Base-by-base conservation (phyloP, 2,797 vertebrate genomes). In the Aplochiton taeniatus region DNA sequence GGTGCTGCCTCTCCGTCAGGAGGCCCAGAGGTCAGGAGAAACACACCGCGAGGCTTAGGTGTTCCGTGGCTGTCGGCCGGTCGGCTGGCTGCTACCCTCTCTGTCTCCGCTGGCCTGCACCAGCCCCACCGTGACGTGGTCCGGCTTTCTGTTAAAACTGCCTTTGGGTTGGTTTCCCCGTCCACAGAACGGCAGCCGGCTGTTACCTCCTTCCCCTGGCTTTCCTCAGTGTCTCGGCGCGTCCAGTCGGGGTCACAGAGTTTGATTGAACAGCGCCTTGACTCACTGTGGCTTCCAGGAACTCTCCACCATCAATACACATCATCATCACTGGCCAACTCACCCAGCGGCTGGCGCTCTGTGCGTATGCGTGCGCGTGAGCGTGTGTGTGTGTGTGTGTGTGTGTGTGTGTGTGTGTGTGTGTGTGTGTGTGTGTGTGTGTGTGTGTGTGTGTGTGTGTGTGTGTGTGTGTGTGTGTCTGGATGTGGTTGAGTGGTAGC, bases 251-350 rank as follows among this genome's bases (percentile, higher is more conserved):
- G 80, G 81, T 85, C 85, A 79, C 63, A 52, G 74, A 82, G 82
- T 86, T 86, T 89, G 86, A 90, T 80, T 87, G 87, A 88, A 87
- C 82, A 66, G 69, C 74, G 81, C 73, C 77, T 85, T 87, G 81
- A 88, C 83, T 88, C 81, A 76, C 71, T 83, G 65, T 83, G 83
- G 81, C 86, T 89, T 85, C 84, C 81, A 85, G 85, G 88, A 89
- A 89, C 81, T 84, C 82, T 88, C 79, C 72, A 70, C 69, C 83
- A 85, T 90, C 87, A 88, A 89, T 87, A 83, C 81, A 79, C 81
- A 89, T 75, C 73, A 75, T 47, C 68, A 20, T 88, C 86, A 88
- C 64, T 77, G 41, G 74, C 81, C 68, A 77, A 66, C 65, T 65
- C 58, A 54, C 52, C 52, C 20, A 62, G 60, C 48, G 49, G 13